Conservation (phyloP, 2,113 vertebrate genomes). For the Alces alces region DNA sequence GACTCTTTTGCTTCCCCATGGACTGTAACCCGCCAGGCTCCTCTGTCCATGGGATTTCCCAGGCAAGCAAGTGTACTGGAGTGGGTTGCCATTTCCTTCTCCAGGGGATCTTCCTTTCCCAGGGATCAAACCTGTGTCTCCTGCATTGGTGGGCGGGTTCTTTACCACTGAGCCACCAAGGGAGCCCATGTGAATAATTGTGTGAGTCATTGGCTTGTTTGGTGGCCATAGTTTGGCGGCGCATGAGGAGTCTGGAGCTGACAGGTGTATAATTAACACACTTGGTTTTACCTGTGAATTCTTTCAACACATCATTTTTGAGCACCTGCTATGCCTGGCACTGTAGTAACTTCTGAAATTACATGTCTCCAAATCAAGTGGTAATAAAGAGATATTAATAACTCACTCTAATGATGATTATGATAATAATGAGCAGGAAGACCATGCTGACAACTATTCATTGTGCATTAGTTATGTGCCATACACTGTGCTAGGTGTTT, state of each 20-base stretch:
- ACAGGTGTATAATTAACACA: not conserved
- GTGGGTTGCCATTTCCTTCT: not conserved
- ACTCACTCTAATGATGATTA: not conserved
- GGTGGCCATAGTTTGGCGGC: not conserved
- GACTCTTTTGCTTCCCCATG: not conserved
- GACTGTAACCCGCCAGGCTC: not conserved
- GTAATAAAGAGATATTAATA: not conserved
- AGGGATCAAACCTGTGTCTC: not conserved
- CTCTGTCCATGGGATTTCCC: not conserved
- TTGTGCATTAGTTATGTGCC: not conserved
- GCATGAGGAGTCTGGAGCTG: not conserved
- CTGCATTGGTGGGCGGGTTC: not conserved
- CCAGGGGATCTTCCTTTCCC: not conserved
- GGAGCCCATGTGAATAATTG: not conserved
- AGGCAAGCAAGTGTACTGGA: not conserved
- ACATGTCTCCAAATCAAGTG: not conserved
- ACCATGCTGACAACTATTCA: not conserved
- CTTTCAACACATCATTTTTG: not conserved
- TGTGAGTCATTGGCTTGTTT: not conserved
- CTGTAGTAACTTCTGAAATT: not conserved
- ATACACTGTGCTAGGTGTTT: not conserved
- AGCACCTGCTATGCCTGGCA: not conserved
- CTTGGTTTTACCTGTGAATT: not conserved
- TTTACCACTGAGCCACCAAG: not conserved
- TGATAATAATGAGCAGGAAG: not conserved